Base-by-base conservation (phyloP, 2,797 vertebrate genomes). In the Chaetophractus vellerosus region DNA sequence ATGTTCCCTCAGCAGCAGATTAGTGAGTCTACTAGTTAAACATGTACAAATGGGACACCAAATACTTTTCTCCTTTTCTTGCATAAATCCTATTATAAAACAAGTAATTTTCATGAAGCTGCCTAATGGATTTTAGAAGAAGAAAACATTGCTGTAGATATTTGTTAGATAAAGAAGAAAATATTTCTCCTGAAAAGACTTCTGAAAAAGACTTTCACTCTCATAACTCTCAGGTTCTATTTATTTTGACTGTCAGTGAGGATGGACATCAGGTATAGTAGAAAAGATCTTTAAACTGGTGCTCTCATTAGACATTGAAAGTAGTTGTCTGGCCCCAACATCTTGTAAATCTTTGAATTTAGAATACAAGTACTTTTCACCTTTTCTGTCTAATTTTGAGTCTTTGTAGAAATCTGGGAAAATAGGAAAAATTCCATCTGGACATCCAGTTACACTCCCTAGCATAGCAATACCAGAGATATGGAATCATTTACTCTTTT, bases 311-410 rank as follows among this genome's bases (percentile, higher is more conserved):
- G 33, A 31, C 55, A 45, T 33, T 84, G n/a, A 61, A 81, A 12
- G 33, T 75, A 83, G 14, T 8, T 48, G 8, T 52, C 31, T 75
- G 50, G 5, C 23, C 38, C 14, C 14, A 41, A 92, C 8, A 24
- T 38, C 57, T 38, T 19, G n/a, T 45, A 18, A 83, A 41, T 72
- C 4, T 33, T 4, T 89, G 57, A 83, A n/a, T 10, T 95, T 81
- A 68, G 12, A 82, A 72, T 72, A 28, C 24, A 61, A 68, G 50
- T 72, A 68, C 8, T 64, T 92, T 81, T 8, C 7, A 36, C 4
- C 12, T 86, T 94, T 93, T 71, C 5, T 74, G 1, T 74, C n/a
- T 92, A 74, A 83, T 68, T 84, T 95, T 93, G 66, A 93, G 33
- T 16, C 38, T 92, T 11, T 71, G 18, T 6, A 76, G 14, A 23